These are phyloP conservation scores for Opisthocomus hoazin DNA, from an alignment of 2,113 vertebrate species.

Conservation along the genomic window DNA sequence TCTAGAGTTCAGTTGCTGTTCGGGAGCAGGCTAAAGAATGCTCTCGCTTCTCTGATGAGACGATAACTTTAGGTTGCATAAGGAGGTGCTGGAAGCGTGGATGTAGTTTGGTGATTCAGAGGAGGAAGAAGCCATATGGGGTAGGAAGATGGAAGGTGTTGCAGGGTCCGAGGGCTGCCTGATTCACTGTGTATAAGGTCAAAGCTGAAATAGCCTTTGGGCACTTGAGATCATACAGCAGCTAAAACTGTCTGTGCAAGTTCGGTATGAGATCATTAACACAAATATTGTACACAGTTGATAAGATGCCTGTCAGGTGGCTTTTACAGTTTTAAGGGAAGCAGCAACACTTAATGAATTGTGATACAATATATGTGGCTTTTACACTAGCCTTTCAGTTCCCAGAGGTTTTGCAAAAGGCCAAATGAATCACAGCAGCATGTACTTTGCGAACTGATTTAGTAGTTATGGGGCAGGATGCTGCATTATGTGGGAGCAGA, in stretches of 20 bases:
- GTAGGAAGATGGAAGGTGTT: background rate
- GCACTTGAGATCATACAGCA: background rate
- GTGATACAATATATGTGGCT: background rate
- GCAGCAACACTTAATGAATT: background rate
- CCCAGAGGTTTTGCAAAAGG: background rate
- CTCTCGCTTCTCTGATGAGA: background rate
- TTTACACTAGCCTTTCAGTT: background rate
- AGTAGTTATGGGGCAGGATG: background rate
- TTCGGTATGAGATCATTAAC: background rate
- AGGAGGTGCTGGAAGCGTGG: background rate
- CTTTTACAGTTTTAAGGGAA: background rate
- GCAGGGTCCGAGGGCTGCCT: background rate
- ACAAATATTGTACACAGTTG: background rate
- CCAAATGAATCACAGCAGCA: background rate
- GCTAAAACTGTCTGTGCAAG: background rate
- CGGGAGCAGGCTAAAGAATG: background rate
- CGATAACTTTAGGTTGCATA: background rate
- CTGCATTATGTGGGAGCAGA: background rate
- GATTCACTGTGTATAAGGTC: background rate
- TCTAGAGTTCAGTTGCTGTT: background rate
- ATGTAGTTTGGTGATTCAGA: background rate
- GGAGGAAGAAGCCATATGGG: background rate
- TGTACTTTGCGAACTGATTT: background rate
- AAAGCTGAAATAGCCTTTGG: background rate
- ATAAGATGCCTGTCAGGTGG: background rate